Evolutionary conservation across 2,797 vertebrate genomes (phyloP), one percentile per base, ranked within the genome.

Genomic region (Sebastolobus alascanus): DNA sequence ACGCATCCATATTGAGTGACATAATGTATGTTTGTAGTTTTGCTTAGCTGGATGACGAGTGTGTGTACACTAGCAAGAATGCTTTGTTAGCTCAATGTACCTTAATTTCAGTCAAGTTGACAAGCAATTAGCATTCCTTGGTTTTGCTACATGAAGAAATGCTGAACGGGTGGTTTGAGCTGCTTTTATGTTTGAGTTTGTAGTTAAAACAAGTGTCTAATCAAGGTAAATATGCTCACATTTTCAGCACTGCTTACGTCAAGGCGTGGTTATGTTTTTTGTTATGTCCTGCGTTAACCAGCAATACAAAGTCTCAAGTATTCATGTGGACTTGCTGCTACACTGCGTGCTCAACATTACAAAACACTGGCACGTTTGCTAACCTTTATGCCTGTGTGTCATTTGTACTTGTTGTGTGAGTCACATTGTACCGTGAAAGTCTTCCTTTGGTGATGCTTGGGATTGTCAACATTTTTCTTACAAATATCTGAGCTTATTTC

Each of bases 381-480:
- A 59, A 84, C 33, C 83, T 61, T 59, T 69, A 18, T 22, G 11
- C 20, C 16, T 18, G 11, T 66, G 75, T 77, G 65, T 79, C 75
- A 65, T 81, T 33, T 58, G 64, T 76, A 78, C 58, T 75, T 71
- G 60, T 46, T 64, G 29, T 31, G 40, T 74, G 37, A 70, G 20
- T 63, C 75, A 65, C 9, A n/a, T 52, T n/a, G 20, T 13, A 68
- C 40, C 7, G 38, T 43, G 43, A 75, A 50, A 54, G 37, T 38
- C 31, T 25, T 56, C 25, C 31, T 56, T 50, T n/a, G n/a, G 8
- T 13, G 40, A 54, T 66, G 31, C 40, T 52, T 8, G 50, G 56
- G 50, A 69, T 68, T 54, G 56, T 63, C 55, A 65, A 33, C 29
- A 58, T 43, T 68, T 70, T 55, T 72, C 66, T 11, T 5, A n/a